A percentile compares a stretch with the other conserved stretches of the same genome.
phyloP scores from a whole-genome alignment of 2,888 invertebrate species.

The Tachystola acroxantha region DNA sequence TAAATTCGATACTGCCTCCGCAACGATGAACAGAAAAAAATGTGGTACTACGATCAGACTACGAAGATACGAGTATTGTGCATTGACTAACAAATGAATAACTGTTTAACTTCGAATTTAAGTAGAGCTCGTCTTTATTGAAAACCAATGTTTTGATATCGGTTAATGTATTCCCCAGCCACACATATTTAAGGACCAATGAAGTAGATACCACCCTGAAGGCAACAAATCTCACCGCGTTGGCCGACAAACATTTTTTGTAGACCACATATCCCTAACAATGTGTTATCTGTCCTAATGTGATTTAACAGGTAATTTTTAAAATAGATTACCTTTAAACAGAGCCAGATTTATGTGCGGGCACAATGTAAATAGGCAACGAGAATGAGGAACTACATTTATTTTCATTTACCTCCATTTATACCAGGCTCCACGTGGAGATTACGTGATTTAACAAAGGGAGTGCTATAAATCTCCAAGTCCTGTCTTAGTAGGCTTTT shows the following conservation, averaged over 20 bases:
- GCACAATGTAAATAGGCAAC: constrained; percentile 71
- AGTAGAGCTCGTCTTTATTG: not conserved
- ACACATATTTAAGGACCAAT: constrained; percentile 49
- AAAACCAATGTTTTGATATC: constrained; percentile 28
- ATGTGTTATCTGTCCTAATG: constrained; percentile 74
- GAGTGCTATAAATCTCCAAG: constrained; percentile 70
- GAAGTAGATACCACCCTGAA: constrained; percentile 69
- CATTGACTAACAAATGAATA: not conserved
- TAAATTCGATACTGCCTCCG: constrained; percentile 60
- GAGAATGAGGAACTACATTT: constrained; percentile 77
- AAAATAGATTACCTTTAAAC: constrained; percentile 70
- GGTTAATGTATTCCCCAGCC: constrained; percentile 32
- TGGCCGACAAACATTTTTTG: constrained; percentile 69
- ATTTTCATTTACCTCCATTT: constrained; percentile 77
- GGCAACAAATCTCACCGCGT: constrained; percentile 60
- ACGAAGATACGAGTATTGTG: no score
- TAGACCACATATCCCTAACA: constrained; percentile 63
- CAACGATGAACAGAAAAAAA: not conserved
- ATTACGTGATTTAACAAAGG: constrained; percentile 78
- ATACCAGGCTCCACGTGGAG: constrained; percentile 76
- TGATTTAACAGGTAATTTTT: constrained; percentile 77
- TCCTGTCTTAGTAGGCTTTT: constrained; percentile 78
- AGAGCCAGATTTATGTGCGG: constrained; percentile 61
- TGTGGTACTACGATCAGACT: not conserved
- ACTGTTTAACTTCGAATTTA: not conserved